These are phyloP conservation scores for Acholoe squamosa DNA, from an alignment of 2,888 invertebrate species.

Conservation along the genomic window DNA sequence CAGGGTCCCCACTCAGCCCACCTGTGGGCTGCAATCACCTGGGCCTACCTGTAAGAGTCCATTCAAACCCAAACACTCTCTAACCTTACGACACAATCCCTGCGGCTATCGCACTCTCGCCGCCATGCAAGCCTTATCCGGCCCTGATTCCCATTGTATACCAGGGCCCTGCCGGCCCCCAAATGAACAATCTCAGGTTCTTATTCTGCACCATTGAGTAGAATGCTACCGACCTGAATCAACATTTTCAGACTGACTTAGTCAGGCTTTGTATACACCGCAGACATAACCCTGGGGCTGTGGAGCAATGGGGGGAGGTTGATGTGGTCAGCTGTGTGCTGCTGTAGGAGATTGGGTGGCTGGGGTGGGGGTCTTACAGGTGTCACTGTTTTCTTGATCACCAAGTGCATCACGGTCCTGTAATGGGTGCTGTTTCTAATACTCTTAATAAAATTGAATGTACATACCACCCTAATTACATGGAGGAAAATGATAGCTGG, in stretches of 20 bases:
- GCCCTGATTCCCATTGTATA: not conserved
- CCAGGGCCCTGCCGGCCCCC: not conserved
- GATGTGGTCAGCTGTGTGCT: not conserved
- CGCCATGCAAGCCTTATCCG: not conserved
- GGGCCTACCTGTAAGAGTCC: not conserved
- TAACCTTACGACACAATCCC: not conserved
- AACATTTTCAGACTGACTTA: not conserved
- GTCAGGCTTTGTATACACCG: not conserved
- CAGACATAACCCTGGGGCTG: not conserved
- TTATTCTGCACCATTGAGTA: conserved; percentile 24
- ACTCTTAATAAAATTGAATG: too few species aligned
- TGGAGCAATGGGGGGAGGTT: too few species aligned
- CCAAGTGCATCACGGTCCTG: not conserved
- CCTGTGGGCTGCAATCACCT: too few species aligned
- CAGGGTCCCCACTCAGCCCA: too few species aligned
- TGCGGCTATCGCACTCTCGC: not conserved
- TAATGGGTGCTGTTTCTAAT: too few species aligned
- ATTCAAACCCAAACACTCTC: not conserved
- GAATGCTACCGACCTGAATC: not conserved
- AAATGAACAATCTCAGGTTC: conserved; percentile 10
- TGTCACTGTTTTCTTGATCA: not conserved
- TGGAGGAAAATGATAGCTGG: too few species aligned
- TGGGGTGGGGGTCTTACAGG: not conserved
- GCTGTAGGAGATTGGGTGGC: not conserved
- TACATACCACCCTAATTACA: too few species aligned